Percentiles rank a stretch among this genome's conserved stretches.
These are phyloP conservation scores for Hymenopus coronatus DNA, from an alignment of 2,888 invertebrate genomes.

Conservation along the genomic window DNA sequence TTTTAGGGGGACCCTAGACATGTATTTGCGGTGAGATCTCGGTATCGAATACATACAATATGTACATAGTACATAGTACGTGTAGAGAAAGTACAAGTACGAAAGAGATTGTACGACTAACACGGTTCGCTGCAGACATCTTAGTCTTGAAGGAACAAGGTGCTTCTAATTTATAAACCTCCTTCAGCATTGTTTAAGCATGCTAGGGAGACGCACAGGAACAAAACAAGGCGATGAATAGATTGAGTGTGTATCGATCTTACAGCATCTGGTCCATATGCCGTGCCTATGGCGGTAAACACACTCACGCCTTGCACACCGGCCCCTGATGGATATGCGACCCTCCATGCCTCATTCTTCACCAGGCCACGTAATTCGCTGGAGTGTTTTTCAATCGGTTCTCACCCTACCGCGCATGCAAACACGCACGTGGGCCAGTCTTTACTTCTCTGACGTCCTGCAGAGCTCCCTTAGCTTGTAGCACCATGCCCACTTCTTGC, in stretches of 20 bases:
- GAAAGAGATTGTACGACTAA: too few relatives aligned
- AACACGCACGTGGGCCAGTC: not conserved
- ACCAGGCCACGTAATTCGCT: conserved; percentile 1
- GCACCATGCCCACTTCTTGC: too few relatives aligned
- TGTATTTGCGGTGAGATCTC: too few relatives aligned
- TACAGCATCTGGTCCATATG: not conserved
- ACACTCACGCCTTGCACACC: not conserved
- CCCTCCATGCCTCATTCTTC: not conserved
- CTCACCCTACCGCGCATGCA: not conserved
- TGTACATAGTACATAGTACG: too few relatives aligned
- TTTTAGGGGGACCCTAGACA: too few relatives aligned
- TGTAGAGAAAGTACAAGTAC: too few relatives aligned
- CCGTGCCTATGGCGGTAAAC: not conserved
- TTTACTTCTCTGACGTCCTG: too few relatives aligned
- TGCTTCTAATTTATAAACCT: not conserved
- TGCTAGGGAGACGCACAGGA: not conserved
- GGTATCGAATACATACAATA: too few relatives aligned
- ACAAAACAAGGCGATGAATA: not conserved
- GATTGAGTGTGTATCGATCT: not conserved
- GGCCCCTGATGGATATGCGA: conserved; percentile 2
- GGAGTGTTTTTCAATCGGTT: conserved; percentile 7
- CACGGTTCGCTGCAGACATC: too few relatives aligned
- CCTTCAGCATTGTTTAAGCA: not conserved
- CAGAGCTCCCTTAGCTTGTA: too few relatives aligned
- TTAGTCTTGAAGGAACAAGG: too few relatives aligned